Evolutionary conservation across 2,113 vertebrate genomes (phyloP).

Genomic region (Microtus ochrogaster): DNA sequence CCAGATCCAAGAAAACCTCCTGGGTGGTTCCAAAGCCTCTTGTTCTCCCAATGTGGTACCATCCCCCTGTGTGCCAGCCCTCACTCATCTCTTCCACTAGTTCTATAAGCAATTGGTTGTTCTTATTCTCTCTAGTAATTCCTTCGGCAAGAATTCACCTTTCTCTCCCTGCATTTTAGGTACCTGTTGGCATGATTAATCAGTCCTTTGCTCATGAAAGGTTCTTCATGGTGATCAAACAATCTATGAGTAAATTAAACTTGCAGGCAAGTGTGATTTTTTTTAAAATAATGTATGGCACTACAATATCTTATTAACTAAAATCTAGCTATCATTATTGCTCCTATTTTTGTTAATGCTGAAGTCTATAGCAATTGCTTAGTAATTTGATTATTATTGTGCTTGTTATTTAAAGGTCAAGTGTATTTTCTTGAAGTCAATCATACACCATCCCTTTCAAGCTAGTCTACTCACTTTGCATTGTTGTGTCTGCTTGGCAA

Average conservation of each 20-base stretch:
- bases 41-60: neutral
- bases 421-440: neutral
- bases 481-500: neutral
- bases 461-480: neutral
- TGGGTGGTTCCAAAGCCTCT: rapidly evolving
- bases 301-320: neutral
- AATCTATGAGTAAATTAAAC: neutral
- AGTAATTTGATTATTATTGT: neutral
- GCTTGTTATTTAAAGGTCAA: neutral
- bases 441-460: too few relatives aligned
- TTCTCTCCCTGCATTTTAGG: neutral
- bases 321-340: neutral
- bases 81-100: neutral
- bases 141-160: neutral
- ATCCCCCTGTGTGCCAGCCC: too few relatives aligned
- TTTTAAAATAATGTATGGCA: neutral
- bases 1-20: neutral
- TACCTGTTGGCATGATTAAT: rapidly evolving
- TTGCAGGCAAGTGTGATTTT: neutral
- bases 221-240: neutral
- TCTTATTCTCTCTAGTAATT: neutral
- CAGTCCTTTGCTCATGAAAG: neutral
- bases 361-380: neutral
- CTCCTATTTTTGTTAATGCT: neutral
- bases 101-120: neutral